These are phyloP conservation scores for Thelaira solivaga DNA, from an alignment of 2,888 invertebrate genomes.

Conservation along the genomic window DNA sequence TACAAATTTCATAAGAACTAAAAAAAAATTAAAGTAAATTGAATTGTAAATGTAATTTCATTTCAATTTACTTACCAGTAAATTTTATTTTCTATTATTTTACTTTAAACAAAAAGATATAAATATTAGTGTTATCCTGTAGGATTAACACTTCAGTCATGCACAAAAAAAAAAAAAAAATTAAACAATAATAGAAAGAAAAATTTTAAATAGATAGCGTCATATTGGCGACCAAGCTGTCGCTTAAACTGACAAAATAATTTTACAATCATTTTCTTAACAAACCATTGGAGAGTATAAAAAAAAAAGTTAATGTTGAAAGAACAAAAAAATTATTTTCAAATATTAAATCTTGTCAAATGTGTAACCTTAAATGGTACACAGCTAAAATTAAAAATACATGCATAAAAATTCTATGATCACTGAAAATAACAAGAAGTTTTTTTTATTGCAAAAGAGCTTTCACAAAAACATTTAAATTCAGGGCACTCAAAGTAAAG, in stretches of 20 bases:
- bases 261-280: constrained; percentile 73
- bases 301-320: constrained; percentile 47
- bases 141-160: background rate
- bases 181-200: background rate
- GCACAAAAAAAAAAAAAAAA: background rate
- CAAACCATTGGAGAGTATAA: constrained; percentile 54
- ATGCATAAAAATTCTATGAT: background rate
- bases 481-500: too few relatives aligned
- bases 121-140: constrained; percentile 28
- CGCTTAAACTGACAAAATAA: constrained; percentile 72
- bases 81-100: constrained; percentile 1
- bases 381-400: background rate
- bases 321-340: constrained; percentile 53
- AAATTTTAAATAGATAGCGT: constrained; percentile 45
- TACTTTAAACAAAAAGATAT: background rate
- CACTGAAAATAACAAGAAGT: too few relatives aligned
- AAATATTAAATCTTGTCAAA: constrained; percentile 67
- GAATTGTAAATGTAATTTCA: constrained; percentile 3
- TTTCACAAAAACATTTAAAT: too few relatives aligned
- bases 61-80: background rate
- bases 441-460: too few relatives aligned
- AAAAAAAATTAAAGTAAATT: constrained; percentile 5
- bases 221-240: constrained; percentile 61
- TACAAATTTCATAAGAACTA: too few relatives aligned
- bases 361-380: constrained; percentile 68